phyloP scores from a whole-genome alignment of 2,888 invertebrate genomes.

The Ophioninae sp. region DNA sequence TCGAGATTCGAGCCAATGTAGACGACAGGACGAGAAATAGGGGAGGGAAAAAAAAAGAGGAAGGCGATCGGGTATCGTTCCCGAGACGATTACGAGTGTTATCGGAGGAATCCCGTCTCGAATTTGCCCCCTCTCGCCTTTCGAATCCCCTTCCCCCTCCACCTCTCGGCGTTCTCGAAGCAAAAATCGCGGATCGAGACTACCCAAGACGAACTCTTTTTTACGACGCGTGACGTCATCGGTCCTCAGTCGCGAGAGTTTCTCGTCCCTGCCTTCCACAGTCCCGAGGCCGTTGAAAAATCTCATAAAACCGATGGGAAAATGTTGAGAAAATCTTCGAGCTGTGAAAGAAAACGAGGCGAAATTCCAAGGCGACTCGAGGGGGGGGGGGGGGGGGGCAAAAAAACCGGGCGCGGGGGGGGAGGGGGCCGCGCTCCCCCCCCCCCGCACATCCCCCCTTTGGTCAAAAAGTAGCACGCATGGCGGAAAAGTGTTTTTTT shows the following conservation, averaged over 20 bases:
- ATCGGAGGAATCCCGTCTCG: conserved; percentile 56
- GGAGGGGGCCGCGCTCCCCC: conserved; percentile 9
- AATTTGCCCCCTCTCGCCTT: conserved; percentile 20
- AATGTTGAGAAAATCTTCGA: neutral
- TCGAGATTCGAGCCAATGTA: conserved; percentile 41
- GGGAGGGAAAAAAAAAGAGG: conserved; percentile 9
- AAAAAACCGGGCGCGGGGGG: conserved; percentile 16
- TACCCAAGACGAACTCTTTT: conserved; percentile 16
- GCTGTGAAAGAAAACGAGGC: conserved; percentile 1
- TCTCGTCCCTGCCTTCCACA: neutral
- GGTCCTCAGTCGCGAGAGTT: neutral
- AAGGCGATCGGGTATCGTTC: conserved; percentile 52
- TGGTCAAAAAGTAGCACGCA: neutral
- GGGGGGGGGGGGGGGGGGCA: neutral
- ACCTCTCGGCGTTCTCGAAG: too few relatives aligned
- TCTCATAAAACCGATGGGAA: neutral
- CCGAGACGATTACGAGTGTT: conserved; percentile 45
- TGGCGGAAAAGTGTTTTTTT: neutral
- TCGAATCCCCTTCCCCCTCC: neutral
- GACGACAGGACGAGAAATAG: conserved; percentile 22
- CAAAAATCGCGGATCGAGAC: conserved; percentile 11
- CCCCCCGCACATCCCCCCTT: neutral
- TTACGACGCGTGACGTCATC: conserved; percentile 51
- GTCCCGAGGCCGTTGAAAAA: neutral
- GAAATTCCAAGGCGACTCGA: neutral